A percentile compares a stretch with the other conserved stretches of the same genome.
Evolutionary conservation across 2,888 invertebrate genomes (phyloP).

Genomic region (Ornithoptera priamus): DNA sequence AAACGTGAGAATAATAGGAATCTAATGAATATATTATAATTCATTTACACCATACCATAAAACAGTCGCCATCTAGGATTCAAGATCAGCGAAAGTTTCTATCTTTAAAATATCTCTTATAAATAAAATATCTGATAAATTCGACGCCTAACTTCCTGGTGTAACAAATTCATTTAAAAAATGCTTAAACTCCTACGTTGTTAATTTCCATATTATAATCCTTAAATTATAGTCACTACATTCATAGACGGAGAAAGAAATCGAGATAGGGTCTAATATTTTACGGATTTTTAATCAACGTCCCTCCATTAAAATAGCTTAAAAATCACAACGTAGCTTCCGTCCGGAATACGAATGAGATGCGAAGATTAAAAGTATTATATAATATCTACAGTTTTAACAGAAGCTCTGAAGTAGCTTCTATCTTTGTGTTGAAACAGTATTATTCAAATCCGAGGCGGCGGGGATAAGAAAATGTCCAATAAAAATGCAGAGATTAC

Average conservation of each 20-base stretch:
- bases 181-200: slow-evolving; percentile 6
- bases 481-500: slow-evolving; percentile 68
- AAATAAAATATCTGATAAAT: too few species aligned
- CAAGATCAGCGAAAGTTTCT: too few species aligned
- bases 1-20: too few species aligned
- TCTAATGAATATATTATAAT: too few species aligned
- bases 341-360: slow-evolving; percentile 34
- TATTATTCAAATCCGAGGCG: slow-evolving; percentile 64
- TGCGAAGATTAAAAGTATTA: slow-evolving; percentile 38
- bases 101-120: too few species aligned
- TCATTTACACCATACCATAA: too few species aligned
- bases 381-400: slow-evolving; percentile 31
- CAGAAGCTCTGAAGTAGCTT: slow-evolving; percentile 41
- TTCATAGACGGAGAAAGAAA: slow-evolving; percentile 26
- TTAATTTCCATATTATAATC: slow-evolving; percentile 17
- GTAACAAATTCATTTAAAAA: neutral
- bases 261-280: slow-evolving; percentile 24
- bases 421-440: slow-evolving; percentile 49
- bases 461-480: slow-evolving; percentile 53
- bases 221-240: slow-evolving; percentile 23
- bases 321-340: slow-evolving; percentile 13
- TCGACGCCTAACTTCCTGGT: too few species aligned
- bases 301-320: slow-evolving; percentile 23
- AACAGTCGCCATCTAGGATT: too few species aligned
- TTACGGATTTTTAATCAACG: slow-evolving; percentile 30